Evolutionary conservation across 2,888 invertebrate genomes (phyloP), one percentile per base, ranked within the genome.

Genomic region (Melanchra persicariae): DNA sequence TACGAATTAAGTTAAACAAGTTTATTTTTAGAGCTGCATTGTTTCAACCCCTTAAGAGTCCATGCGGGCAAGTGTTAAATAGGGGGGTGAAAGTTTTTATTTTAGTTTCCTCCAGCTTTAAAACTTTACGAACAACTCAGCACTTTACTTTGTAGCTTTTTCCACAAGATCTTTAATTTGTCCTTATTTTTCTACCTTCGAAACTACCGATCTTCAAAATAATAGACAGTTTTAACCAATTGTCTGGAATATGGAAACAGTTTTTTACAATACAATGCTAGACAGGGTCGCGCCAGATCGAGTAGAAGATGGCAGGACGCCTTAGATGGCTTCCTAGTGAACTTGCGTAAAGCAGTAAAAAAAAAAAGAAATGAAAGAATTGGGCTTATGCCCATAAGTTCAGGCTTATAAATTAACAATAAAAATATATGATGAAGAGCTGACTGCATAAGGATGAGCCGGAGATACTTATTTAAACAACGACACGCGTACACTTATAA

Each of bases 21-120:
- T 45, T 45, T 37, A 26, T 57, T 51, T 57, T 57, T 22, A n/a
- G n/a, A 9, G n/a, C 17, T n/a, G 40, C 34, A 75, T 52, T 55
- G 30, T 49, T 54, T 71, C 24, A 75, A n/a, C 74, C n/a, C 12
- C 17, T 43, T 62, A 0, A 7, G 47, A 26, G 15, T 22, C 19
- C 10, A 49, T 40, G 37, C 30, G 71, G 71, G 10, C 10, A 37
- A n/a, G 26, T 22, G 22, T 26, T n/a, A 22, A 37, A n/a, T 24
- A 19, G 2, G 2, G n/a, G 24, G 22, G 19, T 10, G 2, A 52
- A 67, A 17, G 15, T n/a, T 34, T 68, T 30, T 30, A 10, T n/a
- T n/a, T 10, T 40, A 10, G 30, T 47, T 67, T 40, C 15, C 7
- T 0, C 12, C 3, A 34, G 7, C n/a, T 37, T 22, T 12, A 37